Base-by-base conservation (phyloP, 1,140 invertebrate species). In the Drosophila oshimai region DNA sequence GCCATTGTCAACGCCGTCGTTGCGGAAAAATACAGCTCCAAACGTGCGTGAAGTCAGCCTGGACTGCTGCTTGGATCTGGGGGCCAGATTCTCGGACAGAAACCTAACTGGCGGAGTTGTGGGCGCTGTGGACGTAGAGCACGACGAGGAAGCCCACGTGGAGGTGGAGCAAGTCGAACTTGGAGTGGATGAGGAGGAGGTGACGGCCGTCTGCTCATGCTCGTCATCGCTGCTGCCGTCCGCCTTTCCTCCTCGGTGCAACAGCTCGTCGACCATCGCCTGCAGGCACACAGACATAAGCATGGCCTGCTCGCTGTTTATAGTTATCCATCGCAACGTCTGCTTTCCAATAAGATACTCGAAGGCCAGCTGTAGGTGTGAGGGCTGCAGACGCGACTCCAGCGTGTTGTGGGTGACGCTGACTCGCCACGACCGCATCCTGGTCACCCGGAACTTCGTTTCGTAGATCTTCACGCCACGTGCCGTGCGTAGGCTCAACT, bases 341-440 rank as follows among this genome's bases (percentile, higher is more conserved):
- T 98, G 96, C 92, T 96, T 97, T n/a, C 95, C 95, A 91, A 98
- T 95, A 10, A 99, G 93, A 93, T 99, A 99, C 92, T 99, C 98
- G 92, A 99, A 99, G 0, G 97, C 97, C 10, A 99, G 91, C 91
- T 99, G 89, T 9, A 89, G 51, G 29, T 90, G 86, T 0, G 84
- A 53, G 3, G 84, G 71, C 15, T 75, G 57, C 41, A 77, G 78
- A 3, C 77, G 53, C 9, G 89, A 75, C 54, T 89, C 80, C 9
- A 62, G 62, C 91, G 97, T 96, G 88, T 93, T 93, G 74, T 96
- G 95, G 60, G 95, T 92, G 0, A 95, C 97, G 17, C 96, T 98
- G n/a, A 99, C 98, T 72, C 98, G 93, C 98, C 98, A 99, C 80
- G 98, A 98, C 70, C 96, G 94, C 95, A 99, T 99, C 72, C 98